These are phyloP conservation scores for Neosilurus hyrtlii DNA, from an alignment of 2,797 vertebrate species.

Conservation along the genomic window DNA sequence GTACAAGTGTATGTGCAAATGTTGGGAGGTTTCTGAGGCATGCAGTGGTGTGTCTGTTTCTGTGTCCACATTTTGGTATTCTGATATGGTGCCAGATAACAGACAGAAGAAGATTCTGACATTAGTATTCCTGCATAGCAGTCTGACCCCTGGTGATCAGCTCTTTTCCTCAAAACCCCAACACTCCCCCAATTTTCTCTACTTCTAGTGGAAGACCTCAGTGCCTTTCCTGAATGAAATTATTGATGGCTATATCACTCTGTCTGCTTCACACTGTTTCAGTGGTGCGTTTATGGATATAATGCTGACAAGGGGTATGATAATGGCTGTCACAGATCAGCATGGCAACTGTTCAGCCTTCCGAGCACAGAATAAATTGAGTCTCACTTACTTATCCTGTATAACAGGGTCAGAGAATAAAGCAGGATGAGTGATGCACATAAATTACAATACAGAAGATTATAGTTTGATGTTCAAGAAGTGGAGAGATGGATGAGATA, in stretches of 20 bases:
- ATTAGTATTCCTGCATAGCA: slow-evolving; percentile 47
- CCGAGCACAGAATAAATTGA: slow-evolving; percentile 74
- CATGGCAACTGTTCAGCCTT: slow-evolving; percentile 75
- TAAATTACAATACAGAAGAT: slow-evolving; percentile 68
- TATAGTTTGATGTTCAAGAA: slow-evolving; percentile 42
- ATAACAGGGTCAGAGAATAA: slow-evolving; percentile 69
- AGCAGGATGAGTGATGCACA: slow-evolving; percentile 43
- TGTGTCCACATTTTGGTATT: slow-evolving; percentile 45
- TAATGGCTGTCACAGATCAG: slow-evolving; percentile 83
- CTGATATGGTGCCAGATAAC: slow-evolving; percentile 43
- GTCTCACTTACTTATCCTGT: slow-evolving; percentile 77
- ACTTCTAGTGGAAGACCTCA: slow-evolving; percentile 59
- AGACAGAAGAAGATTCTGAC: slow-evolving; percentile 27
- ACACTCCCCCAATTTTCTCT: slow-evolving; percentile 42
- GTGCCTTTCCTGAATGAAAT: slow-evolving; percentile 66
- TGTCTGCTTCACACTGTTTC: slow-evolving; percentile 72
- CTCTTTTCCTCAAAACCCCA: slow-evolving; percentile 47
- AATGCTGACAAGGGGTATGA: slow-evolving; percentile 85
- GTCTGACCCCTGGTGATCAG: slow-evolving; percentile 50
- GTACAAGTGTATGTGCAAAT: too few species aligned
- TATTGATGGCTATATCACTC: slow-evolving; percentile 85
- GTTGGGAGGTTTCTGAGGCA: slow-evolving; percentile 17
- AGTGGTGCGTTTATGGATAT: slow-evolving; percentile 78
- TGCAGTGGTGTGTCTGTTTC: slow-evolving; percentile 34
- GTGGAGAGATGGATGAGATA: slow-evolving; percentile 31